phyloP scores from a whole-genome alignment of 1,140 invertebrate genomes.

The Penaeus vannamei region DNA sequence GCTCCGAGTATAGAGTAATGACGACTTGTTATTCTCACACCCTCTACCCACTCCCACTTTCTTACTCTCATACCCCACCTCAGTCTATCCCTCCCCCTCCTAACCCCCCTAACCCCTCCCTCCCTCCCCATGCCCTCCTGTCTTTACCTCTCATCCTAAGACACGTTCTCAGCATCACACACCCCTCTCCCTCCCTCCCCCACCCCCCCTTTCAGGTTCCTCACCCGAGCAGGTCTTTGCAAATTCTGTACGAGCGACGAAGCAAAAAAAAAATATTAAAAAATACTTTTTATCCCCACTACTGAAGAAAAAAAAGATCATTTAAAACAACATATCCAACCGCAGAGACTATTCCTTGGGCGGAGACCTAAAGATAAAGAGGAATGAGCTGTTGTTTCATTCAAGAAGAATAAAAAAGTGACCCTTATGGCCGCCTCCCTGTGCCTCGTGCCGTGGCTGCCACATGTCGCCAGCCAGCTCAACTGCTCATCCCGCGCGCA shows the following conservation, averaged over 20 bases:
- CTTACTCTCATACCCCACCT: not conserved
- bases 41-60: not conserved
- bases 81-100: not conserved
- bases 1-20: not conserved
- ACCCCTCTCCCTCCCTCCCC: not conserved
- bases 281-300: too few relatives aligned
- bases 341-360: not conserved
- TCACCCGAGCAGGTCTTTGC: too few relatives aligned
- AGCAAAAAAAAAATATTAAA: too few relatives aligned
- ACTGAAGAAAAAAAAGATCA: too few relatives aligned
- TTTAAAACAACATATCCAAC: too few relatives aligned
- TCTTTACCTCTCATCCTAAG: not conserved
- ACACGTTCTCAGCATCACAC: too few relatives aligned
- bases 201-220: not conserved
- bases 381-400: slow-evolving; percentile 40
- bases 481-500: not conserved
- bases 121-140: not conserved
- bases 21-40: not conserved
- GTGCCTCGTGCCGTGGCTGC: slow-evolving; percentile 60
- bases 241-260: too few relatives aligned
- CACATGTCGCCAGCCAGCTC: not conserved
- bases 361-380: not conserved
- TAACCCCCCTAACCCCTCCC: too few relatives aligned
- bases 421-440: slow-evolving; percentile 48
- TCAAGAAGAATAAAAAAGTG: slow-evolving; percentile 28